phyloP scores from a whole-genome alignment of 2,113 vertebrate genomes.

The Chrysochloris asiatica region DNA sequence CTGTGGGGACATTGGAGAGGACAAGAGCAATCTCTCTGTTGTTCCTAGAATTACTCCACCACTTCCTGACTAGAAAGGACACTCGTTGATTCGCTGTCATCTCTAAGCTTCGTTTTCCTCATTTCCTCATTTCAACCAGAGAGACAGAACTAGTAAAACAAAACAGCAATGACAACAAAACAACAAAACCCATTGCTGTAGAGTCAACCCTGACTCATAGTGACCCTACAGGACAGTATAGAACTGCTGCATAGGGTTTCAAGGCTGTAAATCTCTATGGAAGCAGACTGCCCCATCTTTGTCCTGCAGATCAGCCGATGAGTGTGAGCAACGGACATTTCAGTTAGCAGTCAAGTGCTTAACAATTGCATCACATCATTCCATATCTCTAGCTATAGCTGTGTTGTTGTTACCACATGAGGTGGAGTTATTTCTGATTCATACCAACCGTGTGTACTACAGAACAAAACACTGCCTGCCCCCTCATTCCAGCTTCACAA shows the following conservation, averaged over 20 bases:
- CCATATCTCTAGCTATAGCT: not conserved
- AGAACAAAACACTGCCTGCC: not conserved
- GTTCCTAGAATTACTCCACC: not conserved
- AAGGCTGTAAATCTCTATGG: not conserved
- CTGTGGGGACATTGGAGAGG: not conserved
- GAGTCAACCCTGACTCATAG: not conserved
- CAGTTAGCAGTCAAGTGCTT: not conserved
- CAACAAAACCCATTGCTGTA: not conserved
- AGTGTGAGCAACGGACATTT: not conserved
- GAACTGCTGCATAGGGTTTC: not conserved
- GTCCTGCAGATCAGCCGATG: not conserved
- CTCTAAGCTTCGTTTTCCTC: not conserved
- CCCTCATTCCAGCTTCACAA: too few species aligned
- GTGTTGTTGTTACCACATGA: not conserved
- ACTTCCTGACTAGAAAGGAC: not conserved
- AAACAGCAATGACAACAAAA: not conserved
- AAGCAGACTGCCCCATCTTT: not conserved
- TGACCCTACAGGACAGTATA: not conserved
- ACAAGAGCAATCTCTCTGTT: not conserved
- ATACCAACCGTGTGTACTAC: not conserved
- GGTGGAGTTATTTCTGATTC: not conserved
- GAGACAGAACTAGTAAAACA: not conserved
- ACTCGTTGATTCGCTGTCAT: not conserved
- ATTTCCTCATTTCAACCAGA: not conserved
- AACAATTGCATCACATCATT: not conserved